Conservation (phyloP, 2,888 invertebrate species). For the Troides helena region DNA sequence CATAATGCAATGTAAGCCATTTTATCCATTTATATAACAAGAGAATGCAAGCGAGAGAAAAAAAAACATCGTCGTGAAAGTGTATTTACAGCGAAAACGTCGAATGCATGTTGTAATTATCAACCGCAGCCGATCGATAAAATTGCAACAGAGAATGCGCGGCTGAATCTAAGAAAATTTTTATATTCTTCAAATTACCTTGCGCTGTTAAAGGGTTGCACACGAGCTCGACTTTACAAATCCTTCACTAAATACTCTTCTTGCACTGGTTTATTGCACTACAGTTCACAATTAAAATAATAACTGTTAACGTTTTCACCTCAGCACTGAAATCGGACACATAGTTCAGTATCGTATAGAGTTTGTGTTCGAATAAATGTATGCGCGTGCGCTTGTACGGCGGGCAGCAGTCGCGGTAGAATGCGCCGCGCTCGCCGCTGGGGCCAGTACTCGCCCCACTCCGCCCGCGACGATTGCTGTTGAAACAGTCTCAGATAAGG, state of each 20-base stretch:
- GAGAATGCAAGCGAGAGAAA: conserved; percentile 11
- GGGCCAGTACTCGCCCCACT: conserved; percentile 39
- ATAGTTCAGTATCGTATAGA: conserved; percentile 55
- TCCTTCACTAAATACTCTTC: conserved; percentile 34
- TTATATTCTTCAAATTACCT: conserved; percentile 54
- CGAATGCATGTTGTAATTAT: conserved; percentile 64
- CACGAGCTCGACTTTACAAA: conserved; percentile 48
- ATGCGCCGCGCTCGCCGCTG: conserved; percentile 51
- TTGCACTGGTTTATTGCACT: conserved; percentile 37
- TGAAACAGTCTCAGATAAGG: conserved; percentile 69
- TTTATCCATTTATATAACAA: conserved; percentile 29
- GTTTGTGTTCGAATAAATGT: conserved; percentile 47
- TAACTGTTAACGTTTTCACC: conserved; percentile 52
- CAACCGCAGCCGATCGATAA: conserved; percentile 51
- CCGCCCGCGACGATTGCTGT: conserved; percentile 64
- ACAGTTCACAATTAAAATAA: conserved; percentile 34
- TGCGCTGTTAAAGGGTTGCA: conserved; percentile 51
- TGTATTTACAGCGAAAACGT: conserved; percentile 51
- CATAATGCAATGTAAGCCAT: neutral
- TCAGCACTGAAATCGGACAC: conserved; percentile 66
- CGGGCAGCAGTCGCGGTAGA: conserved; percentile 55
- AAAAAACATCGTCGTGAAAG: conserved; percentile 48
- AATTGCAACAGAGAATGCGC: conserved; percentile 41
- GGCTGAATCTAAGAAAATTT: conserved; percentile 37
- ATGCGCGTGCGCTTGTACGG: conserved; percentile 63